phyloP scores from a whole-genome alignment of 2,797 vertebrate genomes.

The Tokudaia muenninki region DNA sequence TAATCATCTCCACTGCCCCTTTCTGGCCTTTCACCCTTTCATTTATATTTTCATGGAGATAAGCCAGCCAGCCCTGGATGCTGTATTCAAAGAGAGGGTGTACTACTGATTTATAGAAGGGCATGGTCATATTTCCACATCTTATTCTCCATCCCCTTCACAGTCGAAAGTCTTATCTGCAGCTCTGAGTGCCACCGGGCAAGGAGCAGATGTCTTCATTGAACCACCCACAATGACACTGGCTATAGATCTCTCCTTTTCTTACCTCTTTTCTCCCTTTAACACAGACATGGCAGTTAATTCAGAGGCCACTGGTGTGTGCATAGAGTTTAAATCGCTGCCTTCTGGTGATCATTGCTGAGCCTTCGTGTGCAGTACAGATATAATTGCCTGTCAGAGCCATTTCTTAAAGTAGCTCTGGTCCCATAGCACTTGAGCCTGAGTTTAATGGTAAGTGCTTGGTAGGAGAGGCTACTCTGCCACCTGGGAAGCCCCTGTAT shows the following conservation, averaged over 20 bases:
- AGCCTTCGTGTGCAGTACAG: neutral
- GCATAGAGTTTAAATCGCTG: conserved; percentile 10
- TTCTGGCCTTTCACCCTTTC: conserved; percentile 64
- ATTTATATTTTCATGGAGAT: neutral
- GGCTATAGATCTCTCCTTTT: conserved; percentile 13
- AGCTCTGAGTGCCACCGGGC: neutral
- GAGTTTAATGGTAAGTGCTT: conserved; percentile 1
- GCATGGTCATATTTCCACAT: neutral
- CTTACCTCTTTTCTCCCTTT: conserved; percentile 17
- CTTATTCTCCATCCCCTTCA: conserved; percentile 9
- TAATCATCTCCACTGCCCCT: conserved; percentile 53
- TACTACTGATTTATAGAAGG: conserved; percentile 42
- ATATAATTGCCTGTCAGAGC: conserved; percentile 57
- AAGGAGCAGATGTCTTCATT: conserved; percentile 58
- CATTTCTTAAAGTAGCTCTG: conserved; percentile 25
- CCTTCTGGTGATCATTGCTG: neutral
- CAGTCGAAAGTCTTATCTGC: neutral
- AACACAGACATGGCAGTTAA: conserved; percentile 46
- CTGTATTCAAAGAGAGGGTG: neutral
- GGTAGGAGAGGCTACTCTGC: neutral
- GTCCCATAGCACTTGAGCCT: conserved; percentile 1
- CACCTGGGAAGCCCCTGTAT: neutral
- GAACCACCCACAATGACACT: conserved; percentile 35
- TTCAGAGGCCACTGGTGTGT: conserved; percentile 21
- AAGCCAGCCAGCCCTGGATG: conserved; percentile 12